phyloP scores from a whole-genome alignment of 2,888 invertebrate genomes.

The Aporophyla lueneburgensis region DNA sequence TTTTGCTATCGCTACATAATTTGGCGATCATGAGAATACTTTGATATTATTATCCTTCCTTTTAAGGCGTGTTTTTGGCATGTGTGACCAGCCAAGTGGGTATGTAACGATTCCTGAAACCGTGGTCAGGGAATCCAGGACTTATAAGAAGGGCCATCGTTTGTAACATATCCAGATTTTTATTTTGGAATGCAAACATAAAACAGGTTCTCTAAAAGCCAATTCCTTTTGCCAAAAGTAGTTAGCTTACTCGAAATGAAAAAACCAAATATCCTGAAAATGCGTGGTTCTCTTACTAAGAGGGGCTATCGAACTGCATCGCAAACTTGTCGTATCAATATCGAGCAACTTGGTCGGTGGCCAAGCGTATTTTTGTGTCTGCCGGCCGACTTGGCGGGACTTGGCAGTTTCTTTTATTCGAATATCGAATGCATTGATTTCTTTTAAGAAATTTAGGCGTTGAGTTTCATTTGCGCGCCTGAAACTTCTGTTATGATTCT shows the following conservation, averaged over 20 bases:
- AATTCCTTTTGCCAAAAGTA: neutral
- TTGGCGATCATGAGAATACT: neutral
- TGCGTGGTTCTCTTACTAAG: constrained; percentile 40
- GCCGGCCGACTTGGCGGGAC: constrained; percentile 32
- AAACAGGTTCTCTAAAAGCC: neutral
- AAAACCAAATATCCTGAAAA: constrained; percentile 21
- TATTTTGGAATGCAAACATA: neutral
- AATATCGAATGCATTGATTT: constrained; percentile 44
- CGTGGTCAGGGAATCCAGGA: neutral
- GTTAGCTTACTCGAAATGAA: neutral
- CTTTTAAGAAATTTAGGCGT: constrained; percentile 10
- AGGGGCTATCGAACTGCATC: constrained; percentile 52
- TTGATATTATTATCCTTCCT: neutral
- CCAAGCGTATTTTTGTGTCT: constrained; percentile 60
- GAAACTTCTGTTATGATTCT: neutral
- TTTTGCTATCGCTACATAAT: neutral
- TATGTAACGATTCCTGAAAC: neutral
- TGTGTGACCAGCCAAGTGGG: too few relatives aligned
- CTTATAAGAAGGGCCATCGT: neutral
- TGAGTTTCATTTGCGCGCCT: constrained; percentile 29
- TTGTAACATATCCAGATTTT: neutral
- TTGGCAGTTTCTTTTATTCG: constrained; percentile 46
- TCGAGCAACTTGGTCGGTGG: constrained; percentile 60
- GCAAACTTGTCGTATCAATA: constrained; percentile 63
- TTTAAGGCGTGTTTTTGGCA: neutral